Evolutionary conservation across 1,140 invertebrate genomes (phyloP).

Genomic region (Elysia chlorotica): DNA sequence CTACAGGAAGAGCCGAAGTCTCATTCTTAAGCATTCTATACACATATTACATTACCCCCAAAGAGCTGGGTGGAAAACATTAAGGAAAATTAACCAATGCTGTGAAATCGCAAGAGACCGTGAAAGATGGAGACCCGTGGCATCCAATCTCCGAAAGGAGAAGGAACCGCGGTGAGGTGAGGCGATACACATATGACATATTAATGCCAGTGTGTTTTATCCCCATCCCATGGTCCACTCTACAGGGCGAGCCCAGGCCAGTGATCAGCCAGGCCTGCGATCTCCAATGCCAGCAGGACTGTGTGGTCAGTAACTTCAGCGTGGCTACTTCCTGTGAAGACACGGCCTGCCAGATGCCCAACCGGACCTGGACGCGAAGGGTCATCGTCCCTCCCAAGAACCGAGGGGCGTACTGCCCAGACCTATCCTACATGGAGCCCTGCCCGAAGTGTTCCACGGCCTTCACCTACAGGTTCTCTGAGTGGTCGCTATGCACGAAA

Average conservation of each 20-base stretch:
- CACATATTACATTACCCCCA: too few relatives aligned
- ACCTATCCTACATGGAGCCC: slow-evolving; percentile 66
- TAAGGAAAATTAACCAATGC: too few relatives aligned
- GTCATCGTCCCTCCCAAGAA: slow-evolving; percentile 66
- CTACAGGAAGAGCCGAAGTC: too few relatives aligned
- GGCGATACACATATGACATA: too few relatives aligned
- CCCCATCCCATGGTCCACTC: too few relatives aligned
- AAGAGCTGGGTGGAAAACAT: too few relatives aligned
- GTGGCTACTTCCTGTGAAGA: slow-evolving; percentile 70
- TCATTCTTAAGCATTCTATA: too few relatives aligned
- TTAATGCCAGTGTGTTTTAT: too few relatives aligned
- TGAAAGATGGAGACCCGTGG: too few relatives aligned
- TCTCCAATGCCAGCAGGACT: slow-evolving; percentile 55
- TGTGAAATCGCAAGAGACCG: too few relatives aligned
- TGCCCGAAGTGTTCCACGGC: slow-evolving; percentile 55
- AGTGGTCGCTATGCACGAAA: slow-evolving; percentile 26
- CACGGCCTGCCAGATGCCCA: slow-evolving; percentile 58
- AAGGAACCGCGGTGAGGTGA: slow-evolving; percentile 32
- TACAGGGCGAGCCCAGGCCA: slow-evolving; percentile 40
- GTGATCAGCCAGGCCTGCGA: slow-evolving; percentile 34
- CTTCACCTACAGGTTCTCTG: slow-evolving; percentile 22
- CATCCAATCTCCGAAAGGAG: too few relatives aligned
- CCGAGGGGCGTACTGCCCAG: slow-evolving; percentile 62
- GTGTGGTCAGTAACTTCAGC: slow-evolving; percentile 69
- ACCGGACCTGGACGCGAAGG: slow-evolving; percentile 66